Evolutionary conservation across 2,888 invertebrate genomes (phyloP).

Genomic region (Troilus luridus): DNA sequence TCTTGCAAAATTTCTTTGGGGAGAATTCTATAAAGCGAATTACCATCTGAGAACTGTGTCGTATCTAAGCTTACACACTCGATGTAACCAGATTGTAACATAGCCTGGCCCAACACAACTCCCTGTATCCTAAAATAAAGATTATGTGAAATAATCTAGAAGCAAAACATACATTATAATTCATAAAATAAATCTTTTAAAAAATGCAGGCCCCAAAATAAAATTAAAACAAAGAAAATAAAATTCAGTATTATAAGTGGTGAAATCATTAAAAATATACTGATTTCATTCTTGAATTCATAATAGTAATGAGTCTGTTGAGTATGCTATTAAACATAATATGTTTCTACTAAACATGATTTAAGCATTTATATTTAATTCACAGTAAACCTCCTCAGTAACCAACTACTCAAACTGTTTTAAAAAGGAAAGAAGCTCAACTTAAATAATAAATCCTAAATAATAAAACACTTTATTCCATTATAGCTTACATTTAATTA

Average conservation of each 20-base stretch:
- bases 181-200: too few species aligned
- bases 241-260: background rate
- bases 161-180: too few species aligned
- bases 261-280: background rate
- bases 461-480: too few species aligned
- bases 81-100: constrained; percentile 82
- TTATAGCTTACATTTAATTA: too few species aligned
- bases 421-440: too few species aligned
- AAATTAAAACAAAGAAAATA: background rate
- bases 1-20: constrained; percentile 62
- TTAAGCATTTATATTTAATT: too few species aligned
- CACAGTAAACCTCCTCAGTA: too few species aligned
- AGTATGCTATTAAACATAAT: background rate
- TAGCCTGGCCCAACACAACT: constrained; percentile 81
- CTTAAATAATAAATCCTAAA: too few species aligned
- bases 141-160: constrained; percentile 31
- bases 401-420: too few species aligned
- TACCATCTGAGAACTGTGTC: constrained; percentile 65
- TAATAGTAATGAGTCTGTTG: background rate
- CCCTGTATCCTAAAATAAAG: constrained; percentile 77
- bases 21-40: constrained; percentile 64
- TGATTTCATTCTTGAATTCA: background rate
- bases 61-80: constrained; percentile 69
- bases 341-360: too few species aligned
- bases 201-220: too few species aligned